Evolutionary conservation across 1,140 invertebrate species (phyloP), one percentile per base, ranked within the genome.

Genomic region (Elymnias hypermnestra): DNA sequence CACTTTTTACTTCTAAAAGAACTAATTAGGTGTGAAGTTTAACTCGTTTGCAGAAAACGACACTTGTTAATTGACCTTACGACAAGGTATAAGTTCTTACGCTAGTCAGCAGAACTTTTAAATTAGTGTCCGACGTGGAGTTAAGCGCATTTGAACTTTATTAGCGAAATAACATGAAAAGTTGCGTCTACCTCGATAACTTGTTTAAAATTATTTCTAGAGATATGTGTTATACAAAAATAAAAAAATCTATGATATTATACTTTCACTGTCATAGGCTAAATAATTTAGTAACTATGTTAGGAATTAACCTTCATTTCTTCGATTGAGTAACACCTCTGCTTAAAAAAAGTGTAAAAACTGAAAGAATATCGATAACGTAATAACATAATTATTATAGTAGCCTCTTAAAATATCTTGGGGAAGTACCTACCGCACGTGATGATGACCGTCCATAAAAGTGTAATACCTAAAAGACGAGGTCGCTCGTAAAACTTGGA

Each of bases 11-110:
- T 29, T 29, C 4, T 3, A 7, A 31, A 12, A 10, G 5, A 12
- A 12, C 9, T 29, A 12, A 12, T 8, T 1, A 31, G 9, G 28
- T 33, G 29, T 14, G 13, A 33, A 33, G 26, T 12, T 29, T 4
- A 29, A 33, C 29, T 33, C 13, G 13, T 31, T 31, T 31, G 7
- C 12, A 4, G 10, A 15, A 31, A 3, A 7, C 28, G 1, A 31
- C 13, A 15, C 6, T 33, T 33, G 13, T 33, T 33, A 33, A 33
- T 15, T 15, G 26, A 15, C 29, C 13, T 3, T 8, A 33, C 14
- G 29, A 33, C 29, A 33, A 8, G 14, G 29, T 33, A 33, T 3
- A 33, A 33, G 29, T 33, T 33, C 29, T 33, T 33, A 33, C 29
- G 15, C 15, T 33, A 15, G 29, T 33, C 15, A 33, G 15, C 12